phyloP scores from a whole-genome alignment of 2,888 invertebrate species.

The Dorcus parallelipipedus region DNA sequence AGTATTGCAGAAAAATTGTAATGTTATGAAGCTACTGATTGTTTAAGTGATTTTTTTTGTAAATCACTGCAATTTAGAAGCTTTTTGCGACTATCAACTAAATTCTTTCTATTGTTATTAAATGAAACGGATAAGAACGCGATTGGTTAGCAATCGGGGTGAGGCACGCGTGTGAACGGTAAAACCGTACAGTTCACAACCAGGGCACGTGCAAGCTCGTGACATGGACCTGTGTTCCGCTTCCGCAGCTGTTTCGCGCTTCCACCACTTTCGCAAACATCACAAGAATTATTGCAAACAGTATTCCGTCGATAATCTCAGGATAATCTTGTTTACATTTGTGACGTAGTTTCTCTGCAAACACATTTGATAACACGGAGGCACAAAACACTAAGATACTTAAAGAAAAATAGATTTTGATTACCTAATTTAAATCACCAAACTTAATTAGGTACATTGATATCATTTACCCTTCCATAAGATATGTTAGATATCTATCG shows the following conservation, averaged over 20 bases:
- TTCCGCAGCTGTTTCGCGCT: slow-evolving; percentile 14
- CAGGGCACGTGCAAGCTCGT: slow-evolving; percentile 24
- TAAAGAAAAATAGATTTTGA: too few relatives aligned
- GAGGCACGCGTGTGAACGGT: slow-evolving; percentile 43
- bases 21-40: too few relatives aligned
- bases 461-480: too few relatives aligned
- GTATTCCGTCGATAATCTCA: neutral
- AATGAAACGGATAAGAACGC: neutral
- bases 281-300: neutral
- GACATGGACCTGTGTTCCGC: slow-evolving; percentile 12
- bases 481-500: too few relatives aligned
- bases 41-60: too few relatives aligned
- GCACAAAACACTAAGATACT: neutral
- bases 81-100: too few relatives aligned
- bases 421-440: too few relatives aligned
- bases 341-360: neutral
- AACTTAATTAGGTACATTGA: too few relatives aligned
- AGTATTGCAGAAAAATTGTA: too few relatives aligned
- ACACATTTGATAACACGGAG: neutral
- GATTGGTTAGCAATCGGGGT: slow-evolving; percentile 30
- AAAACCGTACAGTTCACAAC: slow-evolving; percentile 41
- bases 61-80: too few relatives aligned
- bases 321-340: neutral
- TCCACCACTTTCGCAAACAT: slow-evolving; percentile 5
- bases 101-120: neutral